A percentile compares a stretch with the other conserved stretches of the same genome.
Conservation (phyloP, 2,888 invertebrate genomes). For the Oscheius sp. region DNA sequence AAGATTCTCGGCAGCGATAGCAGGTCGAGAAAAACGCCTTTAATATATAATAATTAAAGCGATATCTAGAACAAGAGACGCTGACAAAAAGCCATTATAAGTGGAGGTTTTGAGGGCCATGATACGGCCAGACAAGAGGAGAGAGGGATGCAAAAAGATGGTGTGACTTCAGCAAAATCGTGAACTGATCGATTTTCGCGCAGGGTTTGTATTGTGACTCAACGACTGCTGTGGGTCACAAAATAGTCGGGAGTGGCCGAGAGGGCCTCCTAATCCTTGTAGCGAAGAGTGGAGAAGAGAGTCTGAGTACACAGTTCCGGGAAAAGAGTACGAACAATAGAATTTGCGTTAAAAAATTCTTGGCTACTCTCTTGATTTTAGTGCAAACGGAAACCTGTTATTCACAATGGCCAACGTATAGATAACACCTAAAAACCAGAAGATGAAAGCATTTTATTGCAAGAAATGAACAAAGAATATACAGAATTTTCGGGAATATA, state of each 20-base stretch:
- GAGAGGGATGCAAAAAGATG: not conserved
- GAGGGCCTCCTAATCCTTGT: slow-evolving; percentile 3
- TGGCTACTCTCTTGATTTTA: no score
- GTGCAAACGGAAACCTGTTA: not conserved
- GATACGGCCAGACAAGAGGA: not conserved
- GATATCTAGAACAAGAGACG: not conserved
- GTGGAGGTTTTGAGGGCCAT: no score
- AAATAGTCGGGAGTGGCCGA: slow-evolving; percentile 18
- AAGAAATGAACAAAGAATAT: no score
- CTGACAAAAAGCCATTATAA: no score
- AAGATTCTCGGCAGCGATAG: not conserved
- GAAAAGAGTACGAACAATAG: not conserved
- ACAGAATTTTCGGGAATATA: no score
- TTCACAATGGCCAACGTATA: not conserved
- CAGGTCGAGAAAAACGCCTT: not conserved
- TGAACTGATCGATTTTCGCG: slow-evolving; percentile 29
- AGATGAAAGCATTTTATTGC: no score
- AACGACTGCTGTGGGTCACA: slow-evolving; percentile 20
- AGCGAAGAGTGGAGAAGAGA: not conserved
- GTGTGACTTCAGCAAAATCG: slow-evolving; percentile 19
- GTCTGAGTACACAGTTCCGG: not conserved
- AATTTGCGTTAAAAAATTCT: no score
- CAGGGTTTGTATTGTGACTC: slow-evolving; percentile 29
- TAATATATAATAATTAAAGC: not conserved
- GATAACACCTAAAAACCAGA: no score